Percentiles rank a stretch among this genome's conserved stretches.
Conservation (phyloP, 2,797 vertebrate species). For the Clarias pachynema region DNA sequence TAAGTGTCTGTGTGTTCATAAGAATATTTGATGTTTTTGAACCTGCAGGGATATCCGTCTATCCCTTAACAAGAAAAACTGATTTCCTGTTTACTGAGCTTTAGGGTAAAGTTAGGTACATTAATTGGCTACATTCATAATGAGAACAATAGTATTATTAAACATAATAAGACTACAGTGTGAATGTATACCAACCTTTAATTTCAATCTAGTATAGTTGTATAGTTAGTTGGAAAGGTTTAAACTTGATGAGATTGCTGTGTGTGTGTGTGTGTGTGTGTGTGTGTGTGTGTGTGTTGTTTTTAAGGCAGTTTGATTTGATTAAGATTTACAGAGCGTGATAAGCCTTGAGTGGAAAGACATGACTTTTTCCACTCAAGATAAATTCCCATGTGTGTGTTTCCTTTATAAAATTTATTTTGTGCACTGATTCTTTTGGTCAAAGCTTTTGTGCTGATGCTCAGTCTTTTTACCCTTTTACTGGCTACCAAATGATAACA, state of each 20-base stretch:
- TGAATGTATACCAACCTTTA: background rate
- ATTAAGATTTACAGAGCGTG: conserved; percentile 12
- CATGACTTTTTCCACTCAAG: conserved; percentile 18
- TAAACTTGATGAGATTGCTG: background rate
- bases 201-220: background rate
- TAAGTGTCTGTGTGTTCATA: background rate
- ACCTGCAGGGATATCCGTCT: background rate
- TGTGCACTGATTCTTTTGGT: background rate
- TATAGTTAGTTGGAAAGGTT: background rate
- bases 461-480: background rate
- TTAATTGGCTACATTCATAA: background rate
- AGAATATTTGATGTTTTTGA: background rate
- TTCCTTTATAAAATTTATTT: conserved; percentile 22
- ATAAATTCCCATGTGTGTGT: conserved; percentile 34
- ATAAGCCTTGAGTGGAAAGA: conserved; percentile 15
- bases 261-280: background rate
- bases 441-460: background rate
- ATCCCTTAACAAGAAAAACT: background rate
- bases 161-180: background rate
- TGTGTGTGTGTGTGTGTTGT: background rate
- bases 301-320: background rate
- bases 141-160: background rate
- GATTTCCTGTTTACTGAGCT: background rate
- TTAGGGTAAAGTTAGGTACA: background rate
- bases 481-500: background rate